These are phyloP conservation scores for Phalloptychus januarius DNA, from an alignment of 2,797 vertebrate genomes.

Conservation along the genomic window DNA sequence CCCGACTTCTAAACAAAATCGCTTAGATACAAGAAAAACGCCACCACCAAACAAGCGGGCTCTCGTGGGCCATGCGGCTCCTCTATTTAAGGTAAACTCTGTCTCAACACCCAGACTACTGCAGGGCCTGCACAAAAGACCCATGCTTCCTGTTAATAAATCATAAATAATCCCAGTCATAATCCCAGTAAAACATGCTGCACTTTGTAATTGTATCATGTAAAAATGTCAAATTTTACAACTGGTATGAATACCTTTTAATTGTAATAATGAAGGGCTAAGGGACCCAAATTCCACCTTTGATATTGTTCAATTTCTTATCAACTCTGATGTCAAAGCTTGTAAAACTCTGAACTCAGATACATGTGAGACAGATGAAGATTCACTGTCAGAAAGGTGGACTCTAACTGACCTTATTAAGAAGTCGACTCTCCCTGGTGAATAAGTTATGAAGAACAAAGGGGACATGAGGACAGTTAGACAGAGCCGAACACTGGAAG, in stretches of 20 bases:
- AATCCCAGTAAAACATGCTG: background rate
- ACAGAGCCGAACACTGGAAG: background rate
- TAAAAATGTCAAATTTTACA: background rate
- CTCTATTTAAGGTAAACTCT: background rate
- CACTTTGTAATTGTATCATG: background rate
- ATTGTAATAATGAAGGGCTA: background rate
- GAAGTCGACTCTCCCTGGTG: slow-evolving; percentile 21
- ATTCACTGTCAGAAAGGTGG: slow-evolving; percentile 11
- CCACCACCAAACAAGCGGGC: background rate
- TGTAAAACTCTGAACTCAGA: background rate
- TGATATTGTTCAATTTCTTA: background rate
- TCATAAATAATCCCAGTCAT: background rate
- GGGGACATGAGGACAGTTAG: slow-evolving; percentile 36
- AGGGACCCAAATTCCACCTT: background rate
- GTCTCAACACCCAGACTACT: background rate
- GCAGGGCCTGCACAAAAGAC: background rate
- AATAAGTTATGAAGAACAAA: slow-evolving; percentile 48
- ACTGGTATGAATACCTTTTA: background rate
- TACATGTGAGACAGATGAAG: background rate
- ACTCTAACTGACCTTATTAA: slow-evolving; percentile 31
- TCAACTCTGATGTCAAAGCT: background rate
- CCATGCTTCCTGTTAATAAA: background rate
- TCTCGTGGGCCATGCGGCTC: background rate
- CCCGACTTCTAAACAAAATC: background rate
- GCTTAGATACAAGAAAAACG: background rate